Conservation (phyloP, 2,797 vertebrate species). For the Microtus agrestis region DNA sequence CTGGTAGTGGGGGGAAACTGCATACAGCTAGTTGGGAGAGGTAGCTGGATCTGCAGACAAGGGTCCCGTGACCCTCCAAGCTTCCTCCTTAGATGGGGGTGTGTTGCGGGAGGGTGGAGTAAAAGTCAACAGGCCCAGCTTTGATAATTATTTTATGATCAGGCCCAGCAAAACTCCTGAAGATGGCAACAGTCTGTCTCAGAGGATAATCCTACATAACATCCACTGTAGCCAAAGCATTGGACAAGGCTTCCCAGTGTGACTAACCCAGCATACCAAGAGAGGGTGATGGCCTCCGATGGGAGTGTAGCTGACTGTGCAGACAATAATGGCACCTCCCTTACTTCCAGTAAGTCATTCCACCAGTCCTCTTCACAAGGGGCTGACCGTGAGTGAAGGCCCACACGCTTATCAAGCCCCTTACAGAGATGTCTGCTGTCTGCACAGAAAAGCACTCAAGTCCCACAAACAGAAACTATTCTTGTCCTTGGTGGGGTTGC, state of each 20-base stretch:
- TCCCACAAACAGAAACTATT: background rate
- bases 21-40: background rate
- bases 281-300: rapidly evolving
- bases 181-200: background rate
- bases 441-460: background rate
- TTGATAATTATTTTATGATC: background rate
- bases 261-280: rapidly evolving
- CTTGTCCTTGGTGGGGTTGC: slow-evolving; percentile 20
- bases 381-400: rapidly evolving
- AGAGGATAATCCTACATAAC: background rate
- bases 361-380: rapidly evolving
- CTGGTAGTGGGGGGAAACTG: background rate
- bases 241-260: background rate
- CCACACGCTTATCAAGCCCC: rapidly evolving
- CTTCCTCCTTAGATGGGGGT: background rate
- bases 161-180: background rate
- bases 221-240: background rate
- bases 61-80: background rate
- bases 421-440: background rate
- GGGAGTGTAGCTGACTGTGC: background rate
- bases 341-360: too few species aligned
- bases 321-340: background rate
- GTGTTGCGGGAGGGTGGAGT: background rate
- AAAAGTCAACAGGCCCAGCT: background rate
- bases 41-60: background rate